phyloP scores from a whole-genome alignment of 2,113 vertebrate species.

The Elgaria multicarinata region DNA sequence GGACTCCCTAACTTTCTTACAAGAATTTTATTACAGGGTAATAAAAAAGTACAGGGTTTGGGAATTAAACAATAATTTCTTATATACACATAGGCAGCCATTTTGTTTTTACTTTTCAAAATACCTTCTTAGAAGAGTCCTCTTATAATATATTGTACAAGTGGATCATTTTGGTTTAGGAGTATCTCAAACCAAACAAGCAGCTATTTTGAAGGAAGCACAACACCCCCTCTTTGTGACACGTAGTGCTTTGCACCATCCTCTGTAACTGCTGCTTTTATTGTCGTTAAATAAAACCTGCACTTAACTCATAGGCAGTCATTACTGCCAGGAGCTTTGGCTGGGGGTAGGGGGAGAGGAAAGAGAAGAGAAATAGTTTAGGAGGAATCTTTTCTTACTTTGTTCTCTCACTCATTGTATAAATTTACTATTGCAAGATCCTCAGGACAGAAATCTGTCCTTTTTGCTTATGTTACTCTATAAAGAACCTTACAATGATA shows the following conservation, averaged over 20 bases:
- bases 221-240: neutral
- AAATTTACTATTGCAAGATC: neutral
- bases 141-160: neutral
- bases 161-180: neutral
- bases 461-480: neutral
- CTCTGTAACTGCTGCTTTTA: neutral
- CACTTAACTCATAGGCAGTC: neutral
- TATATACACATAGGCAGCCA: neutral
- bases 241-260: neutral
- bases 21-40: neutral
- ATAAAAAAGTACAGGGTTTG: neutral
- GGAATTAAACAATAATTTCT: neutral
- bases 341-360: neutral
- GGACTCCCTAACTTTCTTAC: neutral
- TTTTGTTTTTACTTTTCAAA: neutral
- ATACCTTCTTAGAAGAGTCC: neutral
- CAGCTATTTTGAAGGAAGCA: neutral
- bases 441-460: neutral
- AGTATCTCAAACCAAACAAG: neutral
- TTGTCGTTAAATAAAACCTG: neutral
- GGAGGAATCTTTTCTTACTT: neutral
- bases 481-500: neutral
- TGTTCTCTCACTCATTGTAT: neutral
- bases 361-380: neutral
- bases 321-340: neutral